Percentiles rank a stretch among this genome's conserved stretches.
Conservation (phyloP, 1,140 invertebrate species). For the Leptinotarsa defecta region DNA sequence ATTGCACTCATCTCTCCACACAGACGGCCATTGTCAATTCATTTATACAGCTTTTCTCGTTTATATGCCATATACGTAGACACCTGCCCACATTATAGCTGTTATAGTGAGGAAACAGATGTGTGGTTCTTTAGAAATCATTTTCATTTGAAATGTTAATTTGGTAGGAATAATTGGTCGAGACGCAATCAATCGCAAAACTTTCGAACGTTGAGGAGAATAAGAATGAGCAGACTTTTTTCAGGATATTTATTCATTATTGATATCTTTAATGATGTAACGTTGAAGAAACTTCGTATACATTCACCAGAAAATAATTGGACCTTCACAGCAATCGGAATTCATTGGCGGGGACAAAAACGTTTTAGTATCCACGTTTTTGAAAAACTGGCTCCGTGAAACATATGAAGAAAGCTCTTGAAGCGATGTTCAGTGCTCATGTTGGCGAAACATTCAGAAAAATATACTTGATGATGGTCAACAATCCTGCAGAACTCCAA, state of each 20-base stretch:
- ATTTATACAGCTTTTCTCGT: constrained; percentile 4
- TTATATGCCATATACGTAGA: constrained; percentile 1
- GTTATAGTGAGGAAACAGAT: constrained; percentile 1
- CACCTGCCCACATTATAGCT: constrained; percentile 7
- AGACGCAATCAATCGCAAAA: constrained; percentile 1
- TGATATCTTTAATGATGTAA: too few species aligned
- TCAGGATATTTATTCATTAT: neutral
- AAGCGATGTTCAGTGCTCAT: too few species aligned
- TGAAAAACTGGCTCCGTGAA: too few species aligned
- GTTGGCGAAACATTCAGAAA: too few species aligned
- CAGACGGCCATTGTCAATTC: neutral
- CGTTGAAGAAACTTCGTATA: too few species aligned
- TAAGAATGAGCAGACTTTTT: neutral
- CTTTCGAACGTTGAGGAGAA: constrained; percentile 7
- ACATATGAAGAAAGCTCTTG: too few species aligned
- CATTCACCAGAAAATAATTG: too few species aligned
- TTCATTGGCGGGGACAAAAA: too few species aligned
- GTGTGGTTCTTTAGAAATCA: constrained; percentile 5
- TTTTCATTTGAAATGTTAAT: constrained; percentile 9
- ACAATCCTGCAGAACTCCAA: too few species aligned
- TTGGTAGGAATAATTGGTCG: neutral
- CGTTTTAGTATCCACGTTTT: too few species aligned
- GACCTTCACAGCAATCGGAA: too few species aligned
- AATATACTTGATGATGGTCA: too few species aligned
- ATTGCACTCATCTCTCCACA: neutral